These are phyloP conservation scores for Drosophila virilis DNA, from an alignment of 1,140 invertebrate species.

Conservation along the genomic window DNA sequence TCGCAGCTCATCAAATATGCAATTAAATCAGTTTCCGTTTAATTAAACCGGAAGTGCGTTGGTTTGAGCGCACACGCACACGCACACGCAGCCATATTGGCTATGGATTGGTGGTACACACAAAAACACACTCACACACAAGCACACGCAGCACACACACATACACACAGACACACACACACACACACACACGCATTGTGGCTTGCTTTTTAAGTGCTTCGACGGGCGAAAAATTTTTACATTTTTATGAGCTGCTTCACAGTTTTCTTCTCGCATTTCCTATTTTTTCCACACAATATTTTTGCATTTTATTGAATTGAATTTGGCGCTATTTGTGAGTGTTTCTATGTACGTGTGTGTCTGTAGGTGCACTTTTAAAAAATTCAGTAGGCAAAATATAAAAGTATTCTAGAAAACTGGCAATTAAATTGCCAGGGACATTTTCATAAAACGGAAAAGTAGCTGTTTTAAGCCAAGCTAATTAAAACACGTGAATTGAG, in stretches of 20 bases:
- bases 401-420: conserved; percentile 25
- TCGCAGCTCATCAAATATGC: conserved; percentile 84
- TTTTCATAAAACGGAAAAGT: conserved; percentile 44
- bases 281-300: conserved; percentile 47
- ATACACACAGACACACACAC: conserved; percentile 10
- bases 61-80: conserved; percentile 54
- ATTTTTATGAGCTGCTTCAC: conserved; percentile 70
- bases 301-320: conserved; percentile 77
- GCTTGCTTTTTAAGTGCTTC: conserved; percentile 78
- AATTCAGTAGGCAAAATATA: conserved; percentile 29
- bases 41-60: conserved; percentile 84
- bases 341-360: not conserved
- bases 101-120: conserved; percentile 57
- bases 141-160: conserved; percentile 10
- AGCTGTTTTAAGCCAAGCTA: conserved; percentile 56
- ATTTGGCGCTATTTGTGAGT: conserved; percentile 32
- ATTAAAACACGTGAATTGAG: conserved; percentile 65
- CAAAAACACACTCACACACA: conserved; percentile 21
- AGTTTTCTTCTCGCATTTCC: conserved; percentile 30
- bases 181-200: conserved; percentile 41
- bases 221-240: conserved; percentile 59
- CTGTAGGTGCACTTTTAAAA: not conserved
- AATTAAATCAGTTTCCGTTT: conserved; percentile 84
- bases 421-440: conserved; percentile 65
- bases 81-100: conserved; percentile 48